These are phyloP conservation scores for Drosophila longiperda DNA, from an alignment of 2,888 invertebrate species.

Conservation along the genomic window DNA sequence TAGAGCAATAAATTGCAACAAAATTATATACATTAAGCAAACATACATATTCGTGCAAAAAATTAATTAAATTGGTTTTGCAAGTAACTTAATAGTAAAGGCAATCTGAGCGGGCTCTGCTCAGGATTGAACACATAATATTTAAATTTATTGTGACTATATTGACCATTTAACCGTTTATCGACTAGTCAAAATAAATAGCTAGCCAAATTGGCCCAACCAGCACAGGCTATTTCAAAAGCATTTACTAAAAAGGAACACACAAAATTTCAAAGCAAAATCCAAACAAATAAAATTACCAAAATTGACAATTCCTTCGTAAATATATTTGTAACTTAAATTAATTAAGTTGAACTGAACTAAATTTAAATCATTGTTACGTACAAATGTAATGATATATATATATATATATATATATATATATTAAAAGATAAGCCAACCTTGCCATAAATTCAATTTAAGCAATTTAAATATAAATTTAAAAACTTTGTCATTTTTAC, in stretches of 20 bases:
- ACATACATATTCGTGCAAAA: conserved; percentile 3
- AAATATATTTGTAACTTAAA: background rate
- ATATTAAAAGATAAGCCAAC: no score
- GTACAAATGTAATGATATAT: background rate
- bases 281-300: background rate
- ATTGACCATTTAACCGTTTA: background rate
- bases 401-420: no score
- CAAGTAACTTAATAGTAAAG: conserved; percentile 6
- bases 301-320: conserved; percentile 19
- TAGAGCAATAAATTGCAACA: conserved; percentile 18
- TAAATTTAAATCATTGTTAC: conserved; percentile 1
- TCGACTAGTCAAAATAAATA: background rate
- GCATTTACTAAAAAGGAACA: background rate
- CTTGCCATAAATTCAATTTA: background rate
- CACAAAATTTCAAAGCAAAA: background rate
- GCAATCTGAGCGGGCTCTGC: background rate
- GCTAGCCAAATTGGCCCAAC: background rate
- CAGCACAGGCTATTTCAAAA: background rate
- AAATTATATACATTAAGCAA: conserved; percentile 3
- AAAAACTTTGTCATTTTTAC: background rate
- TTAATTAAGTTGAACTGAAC: conserved; percentile 26
- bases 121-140: background rate
- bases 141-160: background rate
- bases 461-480: background rate
- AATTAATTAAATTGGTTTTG: conserved; percentile 38